phyloP scores from a whole-genome alignment of 2,888 invertebrate genomes.

The Caradrina clavipalpis region DNA sequence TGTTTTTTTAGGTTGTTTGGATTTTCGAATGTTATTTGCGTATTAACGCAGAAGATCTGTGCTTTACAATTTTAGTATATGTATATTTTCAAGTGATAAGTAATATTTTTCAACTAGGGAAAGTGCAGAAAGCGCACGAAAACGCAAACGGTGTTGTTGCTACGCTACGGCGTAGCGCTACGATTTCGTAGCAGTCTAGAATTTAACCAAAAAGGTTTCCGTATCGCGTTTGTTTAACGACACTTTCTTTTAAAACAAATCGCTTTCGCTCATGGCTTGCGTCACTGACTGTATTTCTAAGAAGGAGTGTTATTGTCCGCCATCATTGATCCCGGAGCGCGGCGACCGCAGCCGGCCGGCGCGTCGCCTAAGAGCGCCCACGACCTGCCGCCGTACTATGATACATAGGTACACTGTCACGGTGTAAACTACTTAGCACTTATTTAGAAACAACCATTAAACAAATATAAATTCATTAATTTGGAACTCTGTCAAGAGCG shows the following conservation, averaged over 20 bases:
- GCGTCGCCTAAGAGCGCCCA: conserved; percentile 3
- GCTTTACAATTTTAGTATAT: too few species aligned
- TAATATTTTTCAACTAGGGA: not conserved
- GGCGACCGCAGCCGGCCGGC: conserved; percentile 24
- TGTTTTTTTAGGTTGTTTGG: not conserved
- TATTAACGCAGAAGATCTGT: too few species aligned
- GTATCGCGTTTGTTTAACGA: not conserved
- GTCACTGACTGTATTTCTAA: conserved; percentile 61
- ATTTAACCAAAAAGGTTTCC: not conserved
- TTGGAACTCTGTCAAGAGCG: not conserved
- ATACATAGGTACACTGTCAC: not conserved
- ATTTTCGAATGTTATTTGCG: not conserved
- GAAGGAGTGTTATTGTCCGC: conserved; percentile 66
- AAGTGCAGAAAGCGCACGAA: too few species aligned
- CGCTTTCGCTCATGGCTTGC: conserved; percentile 43
- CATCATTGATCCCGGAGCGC: conserved; percentile 62
- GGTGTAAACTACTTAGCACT: not conserved
- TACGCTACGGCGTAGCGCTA: conserved; percentile 56
- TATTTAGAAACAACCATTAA: not conserved
- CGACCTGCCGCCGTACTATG: not conserved
- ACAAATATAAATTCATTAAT: not conserved
- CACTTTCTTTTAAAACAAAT: not conserved
- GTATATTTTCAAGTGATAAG: not conserved
- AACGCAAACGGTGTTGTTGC: not conserved
- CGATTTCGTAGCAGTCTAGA: conserved; percentile 28